Base-by-base conservation (phyloP, 2,113 vertebrate species). In the Colistium nudipinnis region DNA sequence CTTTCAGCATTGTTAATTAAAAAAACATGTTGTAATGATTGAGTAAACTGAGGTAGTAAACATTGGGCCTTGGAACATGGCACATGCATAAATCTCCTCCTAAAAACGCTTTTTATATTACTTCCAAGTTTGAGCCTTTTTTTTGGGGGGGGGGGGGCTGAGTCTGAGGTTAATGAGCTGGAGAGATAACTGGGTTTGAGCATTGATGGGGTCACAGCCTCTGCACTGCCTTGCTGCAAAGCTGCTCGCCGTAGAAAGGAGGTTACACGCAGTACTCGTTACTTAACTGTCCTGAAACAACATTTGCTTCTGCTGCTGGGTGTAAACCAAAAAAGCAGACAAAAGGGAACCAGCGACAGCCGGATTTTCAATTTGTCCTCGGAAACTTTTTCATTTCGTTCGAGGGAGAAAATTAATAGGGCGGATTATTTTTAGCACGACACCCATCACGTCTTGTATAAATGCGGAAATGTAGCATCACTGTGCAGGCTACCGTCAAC, bases 21-120 rank as follows among this genome's bases (percentile, higher is more conserved):
- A 82, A 72, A 74, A 60, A 66, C 52, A 75, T 76, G 41, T 45
- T 30, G 54, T 51, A 85, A 66, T 69, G 22, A 83, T 35, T 62
- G 55, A 74, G 27, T 45, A 62, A 74, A 74, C 4, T 14, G 36
- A 56, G 41, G 61, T 38, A 66, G 57, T 52, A 62, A 60, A 36
- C n/a, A 55, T 22, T 48, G 11, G 30, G 55, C 20, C 67, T 55
- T 55, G 1, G 36, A 59, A 51, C 22, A 33, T 62, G 39, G 33
- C 19, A 20, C 28, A 22, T 25, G 47, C 19, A 24, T 57, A 17
- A 17, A 51, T 31, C 16, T n/a, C 33, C 17, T 6, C 13, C 17
- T 31, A 52, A 28, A 51, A 43, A 51, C 2, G 16, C n/a, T 43
- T 9, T 31, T 16, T 11, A 31, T 51, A 28, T n/a, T 1, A 30